Percentiles rank a stretch among this genome's conserved stretches.
Conservation (phyloP, 1,140 invertebrate genomes). For the Frieseomelitta varia region DNA sequence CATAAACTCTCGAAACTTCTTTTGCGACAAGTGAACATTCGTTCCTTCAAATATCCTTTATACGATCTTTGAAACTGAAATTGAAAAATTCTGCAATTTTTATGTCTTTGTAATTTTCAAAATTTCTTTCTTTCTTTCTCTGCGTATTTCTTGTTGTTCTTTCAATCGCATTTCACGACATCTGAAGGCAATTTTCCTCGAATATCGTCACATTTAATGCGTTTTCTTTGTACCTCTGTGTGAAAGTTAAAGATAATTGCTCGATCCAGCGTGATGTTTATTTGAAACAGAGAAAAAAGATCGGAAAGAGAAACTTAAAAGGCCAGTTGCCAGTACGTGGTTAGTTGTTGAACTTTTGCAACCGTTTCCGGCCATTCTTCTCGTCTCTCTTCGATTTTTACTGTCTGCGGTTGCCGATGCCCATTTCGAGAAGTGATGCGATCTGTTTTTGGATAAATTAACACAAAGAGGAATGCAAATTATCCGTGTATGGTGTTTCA, state of each 20-base stretch:
- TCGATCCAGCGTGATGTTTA: neutral
- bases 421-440: neutral
- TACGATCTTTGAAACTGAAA: neutral
- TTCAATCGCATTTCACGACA: neutral
- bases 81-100: neutral
- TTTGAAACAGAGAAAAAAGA: neutral
- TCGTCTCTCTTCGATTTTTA: neutral
- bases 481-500: neutral
- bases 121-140: neutral
- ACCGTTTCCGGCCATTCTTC: neutral
- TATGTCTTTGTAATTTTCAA: too few species aligned
- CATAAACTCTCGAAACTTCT: too few species aligned
- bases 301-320: conserved; percentile 10
- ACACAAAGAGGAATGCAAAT: neutral
- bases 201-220: too few species aligned
- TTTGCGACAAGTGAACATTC: too few species aligned
- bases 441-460: neutral
- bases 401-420: neutral
- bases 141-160: neutral
- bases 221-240: neutral
- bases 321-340: neutral
- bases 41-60: neutral
- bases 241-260: neutral
- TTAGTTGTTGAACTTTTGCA: neutral
- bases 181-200: neutral